Evolutionary conservation across 2,888 invertebrate species (phyloP), one percentile per base, ranked within the genome.

Genomic region (Strigamia transsilvanica): DNA sequence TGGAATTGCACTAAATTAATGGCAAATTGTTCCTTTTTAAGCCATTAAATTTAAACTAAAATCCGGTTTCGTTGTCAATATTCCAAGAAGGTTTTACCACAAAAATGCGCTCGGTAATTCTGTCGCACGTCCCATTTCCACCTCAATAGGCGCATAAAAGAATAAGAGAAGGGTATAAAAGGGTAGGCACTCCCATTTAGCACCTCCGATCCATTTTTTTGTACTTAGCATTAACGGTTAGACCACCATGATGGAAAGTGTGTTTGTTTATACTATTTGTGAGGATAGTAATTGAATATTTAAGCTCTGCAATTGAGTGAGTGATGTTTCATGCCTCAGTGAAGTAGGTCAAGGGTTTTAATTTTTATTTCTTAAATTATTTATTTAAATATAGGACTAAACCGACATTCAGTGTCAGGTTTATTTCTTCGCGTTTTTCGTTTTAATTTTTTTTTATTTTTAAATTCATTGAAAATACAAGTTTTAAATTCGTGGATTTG

Each of bases 231-330:
- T 66, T 32, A 73, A 73, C 73, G 10, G n/a, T 32, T 32, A 73
- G 73, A 73, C 73, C 73, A 73, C 73, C 73, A 73, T 12, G 73
- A 32, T 73, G 73, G 73, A 73, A 73, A 23, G n/a, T 9, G 32
- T 73, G 73, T 73, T 73, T 73, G 73, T 73, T 73, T 73, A 73
- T 23, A 27, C 73, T 27, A 32, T 23, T 32, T 73, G 73, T 32
- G 27, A 73, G 73, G 15, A 73, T 73, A 73, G 73, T 73, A 73
- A 73, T 73, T 73, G 73, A 73, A 73, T 73, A 73, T 73, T 73
- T 73, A 73, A 73, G 73, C 73, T 73, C 10, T 73, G 32, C 13
- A 73, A 73, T 73, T 73, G 73, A 66, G 21, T 66, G 61, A 73
- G 73, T 73, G 73, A 73, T 73, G 73, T 23, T 73, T 73, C 73